These are phyloP conservation scores for Augochlorella aurata DNA, from an alignment of 2,888 invertebrate species.

Conservation along the genomic window DNA sequence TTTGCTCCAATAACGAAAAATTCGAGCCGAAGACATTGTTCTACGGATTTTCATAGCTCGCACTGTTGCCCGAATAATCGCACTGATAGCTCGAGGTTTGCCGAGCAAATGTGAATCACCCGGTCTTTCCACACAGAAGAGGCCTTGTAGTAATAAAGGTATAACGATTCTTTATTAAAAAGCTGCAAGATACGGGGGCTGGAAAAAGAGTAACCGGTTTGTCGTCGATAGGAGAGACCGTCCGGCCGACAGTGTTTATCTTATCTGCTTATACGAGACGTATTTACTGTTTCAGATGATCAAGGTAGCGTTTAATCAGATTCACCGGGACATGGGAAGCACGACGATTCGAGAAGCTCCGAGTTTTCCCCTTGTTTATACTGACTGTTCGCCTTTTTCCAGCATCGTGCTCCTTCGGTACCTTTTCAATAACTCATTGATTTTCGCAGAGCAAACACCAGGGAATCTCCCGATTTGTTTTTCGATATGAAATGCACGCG, in stretches of 20 bases:
- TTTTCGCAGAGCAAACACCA: neutral
- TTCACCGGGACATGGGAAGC: constrained; percentile 33
- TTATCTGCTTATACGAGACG: constrained; percentile 54
- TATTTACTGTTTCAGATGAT: constrained; percentile 51
- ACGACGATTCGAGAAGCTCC: neutral
- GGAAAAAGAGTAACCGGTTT: constrained; percentile 53
- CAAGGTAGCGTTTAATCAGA: constrained; percentile 55
- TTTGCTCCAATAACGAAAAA: no score
- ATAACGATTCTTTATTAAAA: constrained; percentile 50
- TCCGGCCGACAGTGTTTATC: constrained; percentile 48
- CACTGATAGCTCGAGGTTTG: constrained; percentile 18
- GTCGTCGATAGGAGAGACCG: constrained; percentile 46
- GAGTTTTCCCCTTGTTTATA: neutral
- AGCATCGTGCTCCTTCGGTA: neutral
- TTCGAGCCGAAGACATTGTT: neutral
- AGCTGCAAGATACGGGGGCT: constrained; percentile 41
- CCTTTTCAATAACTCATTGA: neutral
- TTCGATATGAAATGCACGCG: neutral
- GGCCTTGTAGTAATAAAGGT: constrained; percentile 43
- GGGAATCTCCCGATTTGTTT: neutral
- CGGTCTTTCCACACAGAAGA: constrained; percentile 29
- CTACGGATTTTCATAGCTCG: neutral
- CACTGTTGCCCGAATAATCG: neutral
- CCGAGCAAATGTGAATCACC: constrained; percentile 37
- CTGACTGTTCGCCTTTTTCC: neutral